Evolutionary conservation across 2,113 vertebrate genomes (phyloP), one percentile per base, ranked within the genome.

Genomic region (Heterochromis multidens): DNA sequence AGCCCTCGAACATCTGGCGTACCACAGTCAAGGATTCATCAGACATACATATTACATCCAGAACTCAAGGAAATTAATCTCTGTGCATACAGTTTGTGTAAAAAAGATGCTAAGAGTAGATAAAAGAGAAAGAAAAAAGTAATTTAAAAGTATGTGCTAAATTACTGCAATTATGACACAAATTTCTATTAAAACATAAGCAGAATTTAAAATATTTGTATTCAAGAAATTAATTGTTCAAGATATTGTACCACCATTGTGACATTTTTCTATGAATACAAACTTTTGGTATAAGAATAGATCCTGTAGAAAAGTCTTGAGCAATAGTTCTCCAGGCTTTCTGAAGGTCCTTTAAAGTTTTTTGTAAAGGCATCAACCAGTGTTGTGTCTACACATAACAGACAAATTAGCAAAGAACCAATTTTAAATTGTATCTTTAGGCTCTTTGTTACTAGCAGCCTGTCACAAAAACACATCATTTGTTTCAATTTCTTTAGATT

Each of bases 1-100:
- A 99, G 96, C 35, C 95, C 91, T 60, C 87, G 94, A 25, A 99
- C 98, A 93, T 99, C 99, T 99, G 93, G 19, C 4, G 37, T 11
- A 46, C n/a, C 72, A 16, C 5, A 9, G 95, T 99, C 95, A 99
- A 98, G 97, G 93, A 95, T 87, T 85, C 29, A 79, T 52, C 11
- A 33, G 16, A 65, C 37, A 43, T 13, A 35, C 19, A 57, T 11
- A 12, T 35, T 25, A 77, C 19, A 82, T 25, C 3, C 4, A 43
- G 0, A 63, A 19, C n/a, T 10, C 9, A 1, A 19, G 14, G 6
- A 0, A 7, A 62, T 70, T 17, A 4, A 33, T 35, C 40, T 46
- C 25, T n/a, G 23, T 7, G 21, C 7, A 54, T 21, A 54, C 13
- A 37, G n/a, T 58, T 25, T 25, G 37, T 1, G 16, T 9, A 67